Base-by-base conservation (phyloP, 1,140 invertebrate genomes). In the Orchestia grillus region DNA sequence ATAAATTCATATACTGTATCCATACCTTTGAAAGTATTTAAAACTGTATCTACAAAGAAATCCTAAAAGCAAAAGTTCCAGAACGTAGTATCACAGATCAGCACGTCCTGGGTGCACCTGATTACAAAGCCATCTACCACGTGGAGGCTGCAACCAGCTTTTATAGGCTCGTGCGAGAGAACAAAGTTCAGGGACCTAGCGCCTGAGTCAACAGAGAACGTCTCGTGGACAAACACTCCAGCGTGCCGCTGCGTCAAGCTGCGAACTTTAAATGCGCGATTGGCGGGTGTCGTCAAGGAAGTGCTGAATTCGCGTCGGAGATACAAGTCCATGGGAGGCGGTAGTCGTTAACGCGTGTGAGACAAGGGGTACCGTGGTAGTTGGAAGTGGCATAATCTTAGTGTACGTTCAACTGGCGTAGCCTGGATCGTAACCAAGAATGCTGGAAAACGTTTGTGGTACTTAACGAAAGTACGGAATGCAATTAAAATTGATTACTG, bases 131-230 rank as follows among this genome's bases (percentile, higher is more conserved):
- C 28, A 77, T 77, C 36, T 36, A 77, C 62, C 36, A 77, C 36
- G 11, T 77, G 62, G 62, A 15, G 28, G 88, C 41, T 4, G 36
- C n/a, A 90, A 90, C 23, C 42, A 41, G 28, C 43, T 90, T 41
- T 42, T 90, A 90, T 44, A 41, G 88, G 15, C 88, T 42, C 41
- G 88, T 90, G 88, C 41, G 88, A 90, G 88, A 90, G 92, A 44
- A 47, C 44, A 45, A 94, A 94, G 92, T 94, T 45, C 6, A 94
- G 44, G 23, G 92, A 94, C 44, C 41, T 94, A 6, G 43, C 40
- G 44, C 3, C 44, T 44, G 92, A 94, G 44, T 47, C 43, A 94
- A 94, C 92, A 94, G 43, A 94, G 44, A 94, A 94, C 40, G 41
- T 47, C 92, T 47, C 3, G 44, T 44, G 36, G 44, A 94, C 92